phyloP scores from a whole-genome alignment of 2,113 vertebrate species.

The Lathamus discolor region DNA sequence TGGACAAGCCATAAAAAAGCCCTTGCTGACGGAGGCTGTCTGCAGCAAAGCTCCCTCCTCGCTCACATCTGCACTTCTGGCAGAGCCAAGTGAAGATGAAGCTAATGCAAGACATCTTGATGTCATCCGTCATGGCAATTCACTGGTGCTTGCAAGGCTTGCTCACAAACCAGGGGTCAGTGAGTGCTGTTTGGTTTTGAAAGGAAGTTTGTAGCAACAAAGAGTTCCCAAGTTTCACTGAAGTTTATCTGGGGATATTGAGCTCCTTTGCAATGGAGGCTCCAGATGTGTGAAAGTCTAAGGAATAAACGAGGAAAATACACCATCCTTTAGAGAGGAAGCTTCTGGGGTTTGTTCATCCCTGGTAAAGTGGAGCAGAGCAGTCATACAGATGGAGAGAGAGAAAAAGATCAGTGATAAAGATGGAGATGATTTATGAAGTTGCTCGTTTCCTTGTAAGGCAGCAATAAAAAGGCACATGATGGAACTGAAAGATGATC shows the following conservation, averaged over 20 bases:
- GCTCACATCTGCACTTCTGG: neutral
- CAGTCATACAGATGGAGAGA: neutral
- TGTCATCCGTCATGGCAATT: neutral
- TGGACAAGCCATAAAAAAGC: neutral
- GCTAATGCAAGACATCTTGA: neutral
- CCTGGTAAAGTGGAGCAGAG: neutral
- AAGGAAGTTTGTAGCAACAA: neutral
- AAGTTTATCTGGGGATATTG: neutral
- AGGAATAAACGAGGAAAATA: neutral
- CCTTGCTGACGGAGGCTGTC: neutral
- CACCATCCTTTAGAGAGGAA: neutral
- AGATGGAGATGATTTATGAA: neutral
- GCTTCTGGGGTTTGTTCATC: neutral
- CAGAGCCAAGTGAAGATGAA: neutral
- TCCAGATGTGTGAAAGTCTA: neutral
- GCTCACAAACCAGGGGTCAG: neutral
- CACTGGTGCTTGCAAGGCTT: neutral
- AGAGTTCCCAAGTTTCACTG: neutral
- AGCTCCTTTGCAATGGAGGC: neutral
- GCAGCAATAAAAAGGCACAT: conserved; percentile 10
- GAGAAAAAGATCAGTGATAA: neutral
- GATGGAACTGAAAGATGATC: conserved; percentile 4
- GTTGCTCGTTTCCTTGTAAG: conserved; percentile 8
- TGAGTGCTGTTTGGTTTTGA: neutral
- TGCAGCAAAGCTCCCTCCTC: neutral